phyloP scores from a whole-genome alignment of 2,888 invertebrate species.

The Dendrolimus pini region DNA sequence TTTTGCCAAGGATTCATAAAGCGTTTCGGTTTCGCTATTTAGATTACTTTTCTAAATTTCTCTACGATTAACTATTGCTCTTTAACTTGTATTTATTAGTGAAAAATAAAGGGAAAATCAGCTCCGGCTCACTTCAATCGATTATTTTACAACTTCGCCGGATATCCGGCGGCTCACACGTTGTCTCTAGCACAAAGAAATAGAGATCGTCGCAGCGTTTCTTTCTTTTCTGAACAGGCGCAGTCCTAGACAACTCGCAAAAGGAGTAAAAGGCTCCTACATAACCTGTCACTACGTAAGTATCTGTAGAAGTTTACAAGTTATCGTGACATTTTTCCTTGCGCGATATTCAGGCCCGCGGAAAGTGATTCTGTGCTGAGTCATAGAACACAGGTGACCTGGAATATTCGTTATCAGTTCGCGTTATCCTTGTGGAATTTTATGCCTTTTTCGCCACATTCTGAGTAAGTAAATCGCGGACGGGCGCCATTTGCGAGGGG shows the following conservation, averaged over 20 bases:
- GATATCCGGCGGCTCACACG: conserved; percentile 71
- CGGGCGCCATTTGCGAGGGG: conserved; percentile 40
- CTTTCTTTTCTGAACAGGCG: conserved; percentile 76
- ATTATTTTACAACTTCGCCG: conserved; percentile 40
- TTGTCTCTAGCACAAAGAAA: conserved; percentile 70
- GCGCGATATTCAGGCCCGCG: neutral
- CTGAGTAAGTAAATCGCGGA: conserved; percentile 38
- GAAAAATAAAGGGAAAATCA: conserved; percentile 15
- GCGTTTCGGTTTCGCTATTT: neutral
- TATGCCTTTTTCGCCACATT: conserved; percentile 27
- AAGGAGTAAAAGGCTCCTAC: conserved; percentile 78
- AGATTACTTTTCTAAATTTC: neutral
- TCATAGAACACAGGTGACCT: conserved; percentile 33
- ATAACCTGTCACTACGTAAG: conserved; percentile 77
- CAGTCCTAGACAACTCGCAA: conserved; percentile 74
- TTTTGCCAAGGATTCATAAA: conserved; percentile 14
- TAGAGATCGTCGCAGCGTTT: conserved; percentile 69
- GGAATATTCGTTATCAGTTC: conserved; percentile 5
- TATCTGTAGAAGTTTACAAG: conserved; percentile 33
- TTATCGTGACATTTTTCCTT: neutral
- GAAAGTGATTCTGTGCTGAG: conserved; percentile 29
- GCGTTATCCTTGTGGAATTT: conserved; percentile 21
- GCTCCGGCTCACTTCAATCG: conserved; percentile 30
- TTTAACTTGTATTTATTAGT: neutral
- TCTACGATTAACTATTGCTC: neutral